Percentiles rank a stretch among this genome's conserved stretches.
These are phyloP conservation scores for Antedon mediterranea DNA, from an alignment of 53 echinoderm and acorn worm species.

Conservation along the genomic window DNA sequence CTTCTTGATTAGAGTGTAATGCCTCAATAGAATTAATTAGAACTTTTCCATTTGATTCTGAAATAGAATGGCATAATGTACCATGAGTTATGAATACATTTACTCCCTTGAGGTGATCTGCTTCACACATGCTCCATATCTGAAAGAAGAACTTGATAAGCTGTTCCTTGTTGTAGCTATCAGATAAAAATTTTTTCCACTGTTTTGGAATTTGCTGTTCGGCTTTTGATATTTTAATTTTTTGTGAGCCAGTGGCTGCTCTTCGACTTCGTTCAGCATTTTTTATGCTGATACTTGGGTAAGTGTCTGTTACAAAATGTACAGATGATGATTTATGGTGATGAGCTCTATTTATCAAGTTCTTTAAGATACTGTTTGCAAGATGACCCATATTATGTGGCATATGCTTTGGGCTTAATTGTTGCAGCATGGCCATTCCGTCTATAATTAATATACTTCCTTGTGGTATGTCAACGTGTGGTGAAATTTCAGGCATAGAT, in stretches of 20 bases:
- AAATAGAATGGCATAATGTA: neutral
- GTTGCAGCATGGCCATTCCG: neutral
- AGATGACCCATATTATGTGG: neutral
- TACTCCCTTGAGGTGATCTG: neutral
- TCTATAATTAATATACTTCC: too few species aligned
- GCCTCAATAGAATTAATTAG: neutral
- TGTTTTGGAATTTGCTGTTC: constrained; percentile 10
- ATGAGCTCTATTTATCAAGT: too few species aligned
- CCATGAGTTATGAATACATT: constrained; percentile 3
- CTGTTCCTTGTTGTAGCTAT: constrained; percentile 24
- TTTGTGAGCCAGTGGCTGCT: constrained; percentile 1
- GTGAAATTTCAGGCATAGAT: neutral
- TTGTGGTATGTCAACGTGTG: neutral
- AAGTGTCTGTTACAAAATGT: constrained; percentile 14
- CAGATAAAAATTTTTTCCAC: constrained; percentile 15
- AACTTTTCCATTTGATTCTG: neutral
- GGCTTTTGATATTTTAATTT: neutral
- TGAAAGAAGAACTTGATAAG: constrained; percentile 17
- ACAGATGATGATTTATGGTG: too few species aligned
- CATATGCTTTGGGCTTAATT: neutral
- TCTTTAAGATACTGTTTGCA: too few species aligned
- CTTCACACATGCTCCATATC: too few species aligned
- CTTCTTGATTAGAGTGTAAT: constrained; percentile 21
- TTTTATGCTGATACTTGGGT: constrained; percentile 16
- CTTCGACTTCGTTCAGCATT: constrained; percentile 4